phyloP scores from a whole-genome alignment of 2,113 vertebrate species.

The Falco punctatus region DNA sequence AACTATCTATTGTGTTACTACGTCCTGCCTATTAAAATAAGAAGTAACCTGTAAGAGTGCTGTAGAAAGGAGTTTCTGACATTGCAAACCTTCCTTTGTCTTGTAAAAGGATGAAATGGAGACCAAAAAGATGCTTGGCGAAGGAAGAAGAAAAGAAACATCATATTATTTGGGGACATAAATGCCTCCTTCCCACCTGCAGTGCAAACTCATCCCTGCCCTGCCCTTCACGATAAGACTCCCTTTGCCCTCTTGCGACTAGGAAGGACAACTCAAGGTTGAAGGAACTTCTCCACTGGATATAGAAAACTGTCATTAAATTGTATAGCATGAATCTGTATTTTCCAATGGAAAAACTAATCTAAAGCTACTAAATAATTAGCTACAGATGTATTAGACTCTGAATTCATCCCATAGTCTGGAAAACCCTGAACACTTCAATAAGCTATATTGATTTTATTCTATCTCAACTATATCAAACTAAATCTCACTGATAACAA shows the following conservation, averaged over 20 bases:
- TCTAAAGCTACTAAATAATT: not conserved
- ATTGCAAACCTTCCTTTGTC: not conserved
- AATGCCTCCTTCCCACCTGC: not conserved
- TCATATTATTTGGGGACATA: not conserved
- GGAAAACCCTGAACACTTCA: not conserved
- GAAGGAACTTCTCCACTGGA: not conserved
- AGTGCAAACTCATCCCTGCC: accelerated
- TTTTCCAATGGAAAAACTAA: not conserved
- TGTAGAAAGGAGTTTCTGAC: not conserved
- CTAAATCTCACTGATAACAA: not conserved
- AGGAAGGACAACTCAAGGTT: not conserved
- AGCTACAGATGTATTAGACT: not conserved
- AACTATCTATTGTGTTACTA: not conserved
- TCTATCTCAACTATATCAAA: not conserved
- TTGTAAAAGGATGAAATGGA: not conserved
- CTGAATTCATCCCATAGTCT: not conserved
- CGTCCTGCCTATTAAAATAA: not conserved
- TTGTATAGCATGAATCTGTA: not conserved
- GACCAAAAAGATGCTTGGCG: not conserved
- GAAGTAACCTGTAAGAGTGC: not conserved
- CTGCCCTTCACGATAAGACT: not conserved
- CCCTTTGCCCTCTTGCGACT: not conserved
- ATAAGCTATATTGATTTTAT: not conserved
- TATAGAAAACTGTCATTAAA: not conserved
- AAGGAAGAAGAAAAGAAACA: not conserved